These are phyloP conservation scores for Oncorhynchus clarkii DNA, from an alignment of 2,113 vertebrate genomes.

Conservation along the genomic window DNA sequence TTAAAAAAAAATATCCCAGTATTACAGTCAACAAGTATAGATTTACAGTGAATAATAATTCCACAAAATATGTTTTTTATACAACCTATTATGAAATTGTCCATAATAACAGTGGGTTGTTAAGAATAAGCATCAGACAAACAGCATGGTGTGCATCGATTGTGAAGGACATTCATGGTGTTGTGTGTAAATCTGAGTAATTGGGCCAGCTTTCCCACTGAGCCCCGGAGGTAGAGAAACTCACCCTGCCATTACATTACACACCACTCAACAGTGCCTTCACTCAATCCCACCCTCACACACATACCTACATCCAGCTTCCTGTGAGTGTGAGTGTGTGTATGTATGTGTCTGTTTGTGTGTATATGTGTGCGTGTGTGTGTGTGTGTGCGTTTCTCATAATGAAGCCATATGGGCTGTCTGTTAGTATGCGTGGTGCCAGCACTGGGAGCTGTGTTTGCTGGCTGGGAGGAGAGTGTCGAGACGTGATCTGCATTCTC, in stretches of 20 bases:
- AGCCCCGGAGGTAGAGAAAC: slow-evolving; percentile 56
- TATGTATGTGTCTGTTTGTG: too few relatives aligned
- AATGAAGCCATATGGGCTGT: slow-evolving; percentile 74
- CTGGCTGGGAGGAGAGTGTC: slow-evolving; percentile 41
- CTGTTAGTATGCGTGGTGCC: slow-evolving; percentile 64
- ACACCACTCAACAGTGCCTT: slow-evolving; percentile 52
- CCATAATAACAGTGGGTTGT: neutral
- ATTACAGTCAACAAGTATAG: too few relatives aligned
- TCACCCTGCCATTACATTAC: slow-evolving; percentile 54
- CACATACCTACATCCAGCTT: too few relatives aligned
- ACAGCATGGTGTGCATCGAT: slow-evolving; percentile 18
- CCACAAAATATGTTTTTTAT: too few relatives aligned
- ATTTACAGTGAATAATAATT: too few relatives aligned
- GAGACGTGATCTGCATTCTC: slow-evolving; percentile 65
- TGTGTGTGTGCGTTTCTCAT: slow-evolving; percentile 33
- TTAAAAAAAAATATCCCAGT: too few relatives aligned
- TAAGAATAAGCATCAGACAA: neutral
- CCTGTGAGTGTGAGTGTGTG: neutral
- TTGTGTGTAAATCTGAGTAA: slow-evolving; percentile 49
- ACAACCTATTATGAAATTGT: neutral
- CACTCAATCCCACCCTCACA: slow-evolving; percentile 43
- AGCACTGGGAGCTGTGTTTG: slow-evolving; percentile 53
- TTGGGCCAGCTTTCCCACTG: slow-evolving; percentile 55
- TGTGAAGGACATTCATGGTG: slow-evolving; percentile 16
- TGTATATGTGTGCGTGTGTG: neutral